Base-by-base conservation (phyloP, 1,140 invertebrate genomes). In the Heliconius himera region DNA sequence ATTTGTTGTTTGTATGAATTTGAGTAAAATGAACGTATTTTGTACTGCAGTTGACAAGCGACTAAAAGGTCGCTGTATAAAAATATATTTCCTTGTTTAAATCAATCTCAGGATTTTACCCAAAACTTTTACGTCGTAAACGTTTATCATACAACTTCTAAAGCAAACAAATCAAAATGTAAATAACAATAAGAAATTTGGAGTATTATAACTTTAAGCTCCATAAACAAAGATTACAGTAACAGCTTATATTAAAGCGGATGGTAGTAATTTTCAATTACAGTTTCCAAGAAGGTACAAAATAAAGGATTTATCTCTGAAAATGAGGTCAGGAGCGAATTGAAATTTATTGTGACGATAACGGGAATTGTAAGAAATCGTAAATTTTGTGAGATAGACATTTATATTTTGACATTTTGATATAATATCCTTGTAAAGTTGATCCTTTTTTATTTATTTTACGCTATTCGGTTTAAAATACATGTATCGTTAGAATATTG, bases 321-420 rank as follows among this genome's bases (percentile, higher is more conserved):
- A 83, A 84, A 84, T 81, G 60, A 80, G 79, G 73, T 76, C 26
- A 56, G 70, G 74, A 78, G 70, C 77, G 83, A 85, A 85, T 81
- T 85, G 80, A 85, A 83, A 85, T 85, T 83, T 85, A 85, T 85
- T 71, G 76, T 76, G 38, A 78, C 73, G 80, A 79, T 85, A 83
- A 78, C 84, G 26, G 76, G 49, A 33, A 77, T 76, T 75, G 66
- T 71, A 77, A 79, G 76, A 76, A 79, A n/a, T 76, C 73, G 51
- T 84, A 83, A 82, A 83, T 80, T 82, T 71, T 29, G 38, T 46
- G 33, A 73, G 66, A 20, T 49, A 41, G 66, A 26, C 78, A 75
- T 79, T n/a, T 78, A 77, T 78, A 83, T 60, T 83, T 83, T 66
- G 56, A 70, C 51, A 66, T 80, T 76, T 74, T 79, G 66, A 72